phyloP scores from a whole-genome alignment of 2,797 vertebrate genomes.

The Benthosema pterotum region DNA sequence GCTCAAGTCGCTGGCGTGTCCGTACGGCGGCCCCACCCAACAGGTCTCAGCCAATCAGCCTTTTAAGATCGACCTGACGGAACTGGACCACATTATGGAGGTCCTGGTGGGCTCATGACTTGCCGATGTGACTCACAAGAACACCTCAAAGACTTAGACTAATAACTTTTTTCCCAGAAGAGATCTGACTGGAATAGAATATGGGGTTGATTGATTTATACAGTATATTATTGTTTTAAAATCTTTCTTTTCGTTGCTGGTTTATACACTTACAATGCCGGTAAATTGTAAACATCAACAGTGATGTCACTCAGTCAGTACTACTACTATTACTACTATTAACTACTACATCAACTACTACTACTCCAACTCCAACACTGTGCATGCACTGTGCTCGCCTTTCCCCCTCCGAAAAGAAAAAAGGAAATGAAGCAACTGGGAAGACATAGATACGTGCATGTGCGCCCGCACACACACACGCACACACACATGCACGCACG shows the following conservation, averaged over 20 bases:
- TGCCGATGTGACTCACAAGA: background rate
- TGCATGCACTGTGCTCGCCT: conserved; percentile 96
- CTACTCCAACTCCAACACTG: conserved; percentile 79
- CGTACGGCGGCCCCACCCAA: conserved; percentile 84
- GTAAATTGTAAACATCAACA: conserved; percentile 75
- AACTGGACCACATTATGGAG: conserved; percentile 99
- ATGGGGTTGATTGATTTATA: conserved; percentile 7
- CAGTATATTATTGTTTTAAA: conserved; percentile 46
- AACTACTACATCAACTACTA: conserved; percentile 80
- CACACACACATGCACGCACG: conserved; percentile 15
- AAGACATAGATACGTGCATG: conserved; percentile 40
- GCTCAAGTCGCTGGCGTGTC: conserved; percentile 91
- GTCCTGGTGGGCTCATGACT: conserved; percentile 95
- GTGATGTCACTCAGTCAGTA: conserved; percentile 78
- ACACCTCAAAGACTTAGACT: conserved; percentile 24
- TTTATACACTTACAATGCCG: conserved; percentile 60
- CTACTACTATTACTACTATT: conserved; percentile 63
- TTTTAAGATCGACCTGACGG: conserved; percentile 98
- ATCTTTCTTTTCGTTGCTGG: conserved; percentile 55
- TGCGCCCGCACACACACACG: conserved; percentile 24
- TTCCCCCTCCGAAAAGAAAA: conserved; percentile 67
- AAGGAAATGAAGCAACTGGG: conserved; percentile 79
- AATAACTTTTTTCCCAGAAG: conserved; percentile 1
- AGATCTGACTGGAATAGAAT: conserved; percentile 55
- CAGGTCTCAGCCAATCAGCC: conserved; percentile 95